These are phyloP conservation scores for Drosophila subsilvestris DNA, from an alignment of 2,888 invertebrate genomes.

Conservation along the genomic window DNA sequence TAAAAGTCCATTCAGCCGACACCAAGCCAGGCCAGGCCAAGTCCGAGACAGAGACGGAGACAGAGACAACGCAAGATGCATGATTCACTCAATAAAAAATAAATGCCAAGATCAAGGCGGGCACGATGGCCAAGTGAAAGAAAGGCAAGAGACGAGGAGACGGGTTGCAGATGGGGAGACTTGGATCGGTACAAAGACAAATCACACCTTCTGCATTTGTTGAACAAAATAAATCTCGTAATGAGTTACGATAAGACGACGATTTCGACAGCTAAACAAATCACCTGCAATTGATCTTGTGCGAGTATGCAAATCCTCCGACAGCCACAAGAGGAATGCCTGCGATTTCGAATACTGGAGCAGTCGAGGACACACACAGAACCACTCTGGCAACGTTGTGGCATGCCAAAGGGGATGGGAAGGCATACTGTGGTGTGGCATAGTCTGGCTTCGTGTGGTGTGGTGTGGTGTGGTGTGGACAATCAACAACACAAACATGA, in stretches of 20 bases:
- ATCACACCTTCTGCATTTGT: slow-evolving; percentile 84
- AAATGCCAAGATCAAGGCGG: slow-evolving; percentile 57
- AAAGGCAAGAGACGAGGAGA: too few relatives aligned
- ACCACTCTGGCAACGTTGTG: background rate
- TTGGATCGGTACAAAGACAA: slow-evolving; percentile 82
- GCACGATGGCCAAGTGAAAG: slow-evolving; percentile 9
- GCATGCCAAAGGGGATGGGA: background rate
- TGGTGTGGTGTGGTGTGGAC: slow-evolving; percentile 66
- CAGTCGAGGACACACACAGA: slow-evolving; percentile 28
- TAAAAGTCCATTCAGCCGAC: slow-evolving; percentile 69
- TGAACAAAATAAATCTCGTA: slow-evolving; percentile 85
- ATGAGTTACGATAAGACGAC: slow-evolving; percentile 84
- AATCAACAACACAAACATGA: slow-evolving; percentile 80
- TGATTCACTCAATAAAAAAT: slow-evolving; percentile 77
- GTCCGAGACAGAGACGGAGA: slow-evolving; percentile 3
- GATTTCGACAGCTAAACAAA: slow-evolving; percentile 84
- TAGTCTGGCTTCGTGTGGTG: slow-evolving; percentile 9
- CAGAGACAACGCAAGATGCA: slow-evolving; percentile 19
- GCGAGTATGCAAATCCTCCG: slow-evolving; percentile 64
- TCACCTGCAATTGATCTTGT: slow-evolving; percentile 84
- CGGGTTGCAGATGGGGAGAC: slow-evolving; percentile 4
- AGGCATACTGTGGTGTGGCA: background rate
- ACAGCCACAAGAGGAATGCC: slow-evolving; percentile 71
- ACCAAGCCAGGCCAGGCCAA: slow-evolving; percentile 23
- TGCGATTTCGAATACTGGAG: slow-evolving; percentile 79